A percentile compares a stretch with the other conserved stretches of the same genome.
Evolutionary conservation across 2,113 vertebrate genomes (phyloP).

Genomic region (Propithecus coquereli): DNA sequence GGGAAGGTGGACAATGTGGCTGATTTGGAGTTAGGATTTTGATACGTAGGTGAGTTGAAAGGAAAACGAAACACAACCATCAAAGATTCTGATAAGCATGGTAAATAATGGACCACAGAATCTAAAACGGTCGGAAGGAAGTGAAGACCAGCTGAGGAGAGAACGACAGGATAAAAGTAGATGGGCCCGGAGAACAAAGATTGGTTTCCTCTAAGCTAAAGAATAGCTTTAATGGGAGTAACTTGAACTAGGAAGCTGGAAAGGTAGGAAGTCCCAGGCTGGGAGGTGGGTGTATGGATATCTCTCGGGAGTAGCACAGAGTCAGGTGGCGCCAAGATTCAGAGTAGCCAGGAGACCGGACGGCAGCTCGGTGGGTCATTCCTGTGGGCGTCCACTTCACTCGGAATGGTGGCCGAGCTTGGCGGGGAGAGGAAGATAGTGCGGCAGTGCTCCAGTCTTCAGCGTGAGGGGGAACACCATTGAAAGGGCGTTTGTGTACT

Average conservation of each 20-base stretch:
- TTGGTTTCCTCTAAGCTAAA: no score
- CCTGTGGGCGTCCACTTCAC: no score
- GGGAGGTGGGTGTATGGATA: no score
- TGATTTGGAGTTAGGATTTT: neutral
- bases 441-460: rapidly evolving
- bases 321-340: neutral
- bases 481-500: rapidly evolving
- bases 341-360: rapidly evolving
- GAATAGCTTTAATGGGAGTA: no score
- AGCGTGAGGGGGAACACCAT: rapidly evolving
- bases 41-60: neutral
- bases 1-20: neutral
- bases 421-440: rapidly evolving
- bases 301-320: neutral
- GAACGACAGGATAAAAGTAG: no score
- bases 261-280: neutral
- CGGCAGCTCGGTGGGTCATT: rapidly evolving
- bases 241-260: neutral
- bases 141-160: neutral
- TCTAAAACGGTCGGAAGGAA: neutral
- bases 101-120: neutral
- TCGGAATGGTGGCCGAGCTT: neutral
- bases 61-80: neutral
- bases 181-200: neutral
- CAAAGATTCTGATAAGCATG: neutral